Base-by-base conservation (phyloP, 2,113 vertebrate species). In the Lasiurus borealis region DNA sequence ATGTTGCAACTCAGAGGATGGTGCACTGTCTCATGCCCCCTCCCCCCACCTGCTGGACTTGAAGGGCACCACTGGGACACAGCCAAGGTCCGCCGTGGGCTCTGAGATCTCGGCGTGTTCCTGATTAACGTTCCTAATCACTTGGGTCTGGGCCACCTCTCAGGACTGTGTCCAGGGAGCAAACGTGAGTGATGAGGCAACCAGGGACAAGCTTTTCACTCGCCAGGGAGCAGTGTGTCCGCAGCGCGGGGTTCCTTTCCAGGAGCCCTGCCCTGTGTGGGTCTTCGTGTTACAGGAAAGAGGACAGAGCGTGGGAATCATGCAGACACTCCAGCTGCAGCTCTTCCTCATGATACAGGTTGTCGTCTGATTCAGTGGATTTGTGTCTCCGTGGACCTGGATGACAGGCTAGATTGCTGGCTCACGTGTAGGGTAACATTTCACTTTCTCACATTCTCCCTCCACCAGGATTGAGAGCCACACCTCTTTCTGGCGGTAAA, bases 1-100 rank as follows among this genome's bases (percentile, higher is more conserved):
- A 40, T 66, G 34, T 19, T 52, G 0, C 8, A 19, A 18, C 15
- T 52, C 11, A 16, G 2, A 75, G 27, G 13, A 11, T 25, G 29
- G 13, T 1, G 14, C 0, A 1, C 5, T 52, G 2, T 34, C 11
- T 66, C 18, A 2, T 13, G 27, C 50, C 14, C 9, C 1, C 31
- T 0, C 1, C 6, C 14, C 9, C 0, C 27, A 0, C 6, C 8
- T 4, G 19, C 1, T 1, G 25, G 4, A 13, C 9, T 2, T 25
- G 36, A 76, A 23, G 31, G 8, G 11, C 0, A 0, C 1, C 31
- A 1, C 3, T 11, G 9, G 48, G 10, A 69, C 4, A 9, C 23
- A 18, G 25, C 19, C 54, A 57, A 27, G 27, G 59, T 54, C 46
- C 25, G 31, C 54, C 54, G 1, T 3, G 13, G 57, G 2, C 27